Base-by-base conservation (phyloP, 2,888 invertebrate genomes). In the Andrena praecox region DNA sequence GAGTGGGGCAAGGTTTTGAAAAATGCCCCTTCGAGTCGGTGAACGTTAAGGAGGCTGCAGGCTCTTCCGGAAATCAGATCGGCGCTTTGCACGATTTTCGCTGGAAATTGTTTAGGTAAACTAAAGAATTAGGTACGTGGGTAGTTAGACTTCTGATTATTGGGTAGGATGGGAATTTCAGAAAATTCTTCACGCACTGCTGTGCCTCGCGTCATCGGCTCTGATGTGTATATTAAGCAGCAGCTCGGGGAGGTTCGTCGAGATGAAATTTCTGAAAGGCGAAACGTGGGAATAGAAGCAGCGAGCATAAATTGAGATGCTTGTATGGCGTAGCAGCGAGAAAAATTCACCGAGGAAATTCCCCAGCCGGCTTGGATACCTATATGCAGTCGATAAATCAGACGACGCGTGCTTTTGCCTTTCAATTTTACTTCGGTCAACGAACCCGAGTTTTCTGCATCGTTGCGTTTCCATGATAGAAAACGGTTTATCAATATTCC, bases 341-440 rank as follows among this genome's bases (percentile, higher is more conserved):
- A 48, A 48, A 72, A 79, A 79, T 79, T 79, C 79, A 68, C 67
- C 42, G 64, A 78, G 24, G 67, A 67, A 67, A 73, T 71, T 68
- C 67, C 67, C 52, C 31, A 67, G 24, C 24, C 52, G 24, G 12
- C 48, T 62, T 16, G 59, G 64, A 64, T 16, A 42, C 42, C 42
- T 42, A 42, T 59, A 54, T 54, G 67, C 24, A 33, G 48, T 33
- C 67, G 66, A 63, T 79, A 80, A 80, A 80, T 71, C 70, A 56
- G 67, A 16, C 62, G 76, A 60, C 50, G 54, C 52, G 42, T 35
- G 60, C 66, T 77, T 73, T 59, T 73, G 66, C 77, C 67, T 75
- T 60, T 77, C 73, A 77, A 77, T 73, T 77, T 73, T 77, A 52
- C 20, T 60, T 62, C 73, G 66, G 54, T 24, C 66, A 59, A 64